Evolutionary conservation across 2,888 invertebrate species (phyloP).

Genomic region (Gasteruption jaculator): DNA sequence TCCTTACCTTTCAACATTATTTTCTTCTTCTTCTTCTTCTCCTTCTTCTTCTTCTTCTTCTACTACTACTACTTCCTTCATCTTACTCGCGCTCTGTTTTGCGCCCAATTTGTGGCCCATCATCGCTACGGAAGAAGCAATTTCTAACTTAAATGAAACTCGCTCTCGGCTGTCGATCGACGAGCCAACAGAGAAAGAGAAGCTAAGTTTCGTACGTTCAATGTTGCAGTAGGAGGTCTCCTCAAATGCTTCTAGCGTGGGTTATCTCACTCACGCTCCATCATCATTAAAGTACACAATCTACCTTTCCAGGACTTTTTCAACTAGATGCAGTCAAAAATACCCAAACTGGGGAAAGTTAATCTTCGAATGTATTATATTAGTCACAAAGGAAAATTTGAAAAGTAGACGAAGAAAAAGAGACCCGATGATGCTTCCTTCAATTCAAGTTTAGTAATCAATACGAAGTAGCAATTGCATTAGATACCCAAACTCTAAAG

Average conservation of each 20-base stretch:
- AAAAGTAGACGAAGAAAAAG: no score
- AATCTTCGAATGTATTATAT: no score
- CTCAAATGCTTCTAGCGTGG: no score
- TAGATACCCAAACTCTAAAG: no score
- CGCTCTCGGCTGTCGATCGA: conserved; percentile 31
- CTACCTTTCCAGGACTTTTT: no score
- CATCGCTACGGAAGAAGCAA: conserved; percentile 53
- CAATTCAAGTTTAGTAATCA: conserved; percentile 50
- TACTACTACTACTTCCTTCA: conserved; percentile 21
- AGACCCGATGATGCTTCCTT: conserved; percentile 10
- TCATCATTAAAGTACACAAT: no score
- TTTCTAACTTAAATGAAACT: conserved; percentile 52
- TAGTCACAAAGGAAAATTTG: no score
- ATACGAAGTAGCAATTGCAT: conserved; percentile 50
- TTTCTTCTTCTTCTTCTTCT: conserved; percentile 2
- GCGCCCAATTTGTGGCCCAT: conserved; percentile 53
- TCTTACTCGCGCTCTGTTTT: conserved; percentile 43
- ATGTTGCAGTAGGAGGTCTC: neutral
- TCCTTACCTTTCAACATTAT: neutral
- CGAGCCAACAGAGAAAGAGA: conserved; percentile 20
- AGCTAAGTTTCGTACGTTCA: neutral
- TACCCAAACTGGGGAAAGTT: no score
- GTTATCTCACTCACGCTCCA: no score
- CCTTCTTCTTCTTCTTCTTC: conserved; percentile 20
- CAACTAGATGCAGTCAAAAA: no score